A percentile compares a stretch with the other conserved stretches of the same genome.
Conservation (phyloP, 2,797 vertebrate species). For the Agapornis canus region DNA sequence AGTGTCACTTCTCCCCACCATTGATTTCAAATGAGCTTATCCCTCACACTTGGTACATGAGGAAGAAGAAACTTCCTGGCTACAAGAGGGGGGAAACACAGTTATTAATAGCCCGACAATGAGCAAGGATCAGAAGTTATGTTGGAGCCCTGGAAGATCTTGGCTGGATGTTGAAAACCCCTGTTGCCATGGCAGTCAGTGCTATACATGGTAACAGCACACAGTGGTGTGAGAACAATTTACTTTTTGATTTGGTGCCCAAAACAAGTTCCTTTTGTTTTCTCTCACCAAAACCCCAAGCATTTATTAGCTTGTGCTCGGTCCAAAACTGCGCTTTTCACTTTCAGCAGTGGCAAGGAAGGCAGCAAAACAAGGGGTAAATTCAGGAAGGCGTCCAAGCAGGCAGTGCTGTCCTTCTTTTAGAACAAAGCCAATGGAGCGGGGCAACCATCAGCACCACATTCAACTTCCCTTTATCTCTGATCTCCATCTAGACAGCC, state of each 20-base stretch:
- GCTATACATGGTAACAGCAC: conserved; percentile 42
- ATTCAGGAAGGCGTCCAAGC: background rate
- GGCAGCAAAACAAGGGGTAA: background rate
- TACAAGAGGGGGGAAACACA: background rate
- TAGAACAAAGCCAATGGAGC: fast-evolving
- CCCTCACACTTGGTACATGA: conserved; percentile 9
- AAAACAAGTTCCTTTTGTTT: conserved; percentile 41
- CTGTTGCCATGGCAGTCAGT: conserved; percentile 48
- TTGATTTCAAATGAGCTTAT: conserved; percentile 42
- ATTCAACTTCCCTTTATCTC: background rate
- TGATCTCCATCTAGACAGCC: background rate
- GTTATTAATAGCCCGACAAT: conserved; percentile 65
- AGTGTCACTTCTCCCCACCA: conserved; percentile 32
- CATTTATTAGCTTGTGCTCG: background rate
- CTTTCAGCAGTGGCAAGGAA: background rate
- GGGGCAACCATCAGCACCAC: background rate
- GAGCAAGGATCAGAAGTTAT: conserved; percentile 45
- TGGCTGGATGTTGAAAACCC: conserved; percentile 29
- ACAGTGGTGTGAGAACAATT: conserved; percentile 35
- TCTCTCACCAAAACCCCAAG: background rate
- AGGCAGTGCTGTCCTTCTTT: background rate
- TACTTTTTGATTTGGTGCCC: conserved; percentile 33
- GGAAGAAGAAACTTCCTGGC: conserved; percentile 62
- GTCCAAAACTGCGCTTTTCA: conserved; percentile 13
- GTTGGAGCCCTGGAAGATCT: conserved; percentile 22